A percentile compares a stretch with the other conserved stretches of the same genome.
Evolutionary conservation across 1,140 invertebrate genomes (phyloP).

Genomic region (Halotydeus destructor): DNA sequence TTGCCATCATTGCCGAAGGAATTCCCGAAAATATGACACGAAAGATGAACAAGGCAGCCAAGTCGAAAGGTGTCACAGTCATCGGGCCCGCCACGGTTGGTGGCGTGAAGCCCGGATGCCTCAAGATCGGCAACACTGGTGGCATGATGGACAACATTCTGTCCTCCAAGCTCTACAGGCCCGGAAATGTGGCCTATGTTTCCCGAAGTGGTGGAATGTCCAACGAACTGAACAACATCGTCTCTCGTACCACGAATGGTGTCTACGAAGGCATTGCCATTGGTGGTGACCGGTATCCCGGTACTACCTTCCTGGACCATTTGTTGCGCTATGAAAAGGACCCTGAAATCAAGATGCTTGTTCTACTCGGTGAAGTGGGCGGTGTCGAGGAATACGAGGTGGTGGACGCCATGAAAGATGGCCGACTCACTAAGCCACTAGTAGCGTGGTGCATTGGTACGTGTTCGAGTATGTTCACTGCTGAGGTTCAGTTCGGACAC

Average conservation of each 20-base stretch:
- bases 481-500: slow-evolving; percentile 90
- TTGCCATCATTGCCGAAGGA: slow-evolving; percentile 97
- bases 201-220: slow-evolving; percentile 98
- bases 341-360: slow-evolving; percentile 68
- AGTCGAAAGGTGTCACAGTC: slow-evolving; percentile 54
- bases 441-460: slow-evolving; percentile 55
- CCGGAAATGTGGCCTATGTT: slow-evolving; percentile 77
- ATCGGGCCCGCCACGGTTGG: slow-evolving; percentile 95
- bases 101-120: slow-evolving; percentile 94
- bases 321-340: slow-evolving; percentile 59
- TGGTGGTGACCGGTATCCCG: slow-evolving; percentile 96
- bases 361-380: slow-evolving; percentile 84
- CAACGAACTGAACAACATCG: slow-evolving; percentile 97
- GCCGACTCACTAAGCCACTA: slow-evolving; percentile 72
- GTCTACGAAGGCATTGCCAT: slow-evolving; percentile 96
- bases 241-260: slow-evolving; percentile 88
- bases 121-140: slow-evolving; percentile 98
- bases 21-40: slow-evolving; percentile 96
- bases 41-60: slow-evolving; percentile 68
- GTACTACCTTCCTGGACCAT: slow-evolving; percentile 95
- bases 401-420: slow-evolving; percentile 58
- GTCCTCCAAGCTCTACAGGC: slow-evolving; percentile 84
- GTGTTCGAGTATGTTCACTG: slow-evolving; percentile 20
- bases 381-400: slow-evolving; percentile 99
- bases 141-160: slow-evolving; percentile 99